Evolutionary conservation across 2,113 vertebrate genomes (phyloP).

Genomic region (Callocephalon fimbriatum): DNA sequence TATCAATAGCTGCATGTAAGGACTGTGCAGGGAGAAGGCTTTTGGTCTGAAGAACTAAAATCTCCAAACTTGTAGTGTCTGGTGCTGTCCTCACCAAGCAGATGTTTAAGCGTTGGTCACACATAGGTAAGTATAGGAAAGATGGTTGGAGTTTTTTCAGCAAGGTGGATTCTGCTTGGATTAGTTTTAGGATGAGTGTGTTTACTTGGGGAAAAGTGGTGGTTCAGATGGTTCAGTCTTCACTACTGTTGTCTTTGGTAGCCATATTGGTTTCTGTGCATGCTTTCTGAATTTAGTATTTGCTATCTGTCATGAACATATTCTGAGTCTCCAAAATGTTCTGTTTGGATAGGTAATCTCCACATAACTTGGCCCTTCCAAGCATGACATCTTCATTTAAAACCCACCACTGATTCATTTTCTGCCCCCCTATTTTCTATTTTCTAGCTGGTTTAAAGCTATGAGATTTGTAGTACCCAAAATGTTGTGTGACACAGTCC

Average conservation of each 20-base stretch:
- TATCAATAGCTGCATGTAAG: fast-evolving
- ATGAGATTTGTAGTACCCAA: background rate
- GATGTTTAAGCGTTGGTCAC: background rate
- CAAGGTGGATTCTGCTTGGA: background rate
- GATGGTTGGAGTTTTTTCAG: background rate
- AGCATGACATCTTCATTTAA: background rate
- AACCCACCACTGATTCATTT: background rate
- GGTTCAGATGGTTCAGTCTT: background rate
- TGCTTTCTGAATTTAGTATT: background rate
- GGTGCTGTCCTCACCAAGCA: background rate
- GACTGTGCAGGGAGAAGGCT: background rate
- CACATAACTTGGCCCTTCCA: background rate
- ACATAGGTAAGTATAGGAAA: background rate
- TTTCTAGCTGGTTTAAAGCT: background rate
- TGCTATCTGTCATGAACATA: background rate
- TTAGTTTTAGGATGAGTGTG: background rate
- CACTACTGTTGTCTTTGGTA: background rate
- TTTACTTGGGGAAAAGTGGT: background rate
- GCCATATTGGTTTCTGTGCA: background rate
- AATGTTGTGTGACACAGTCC: background rate
- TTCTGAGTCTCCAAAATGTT: background rate
- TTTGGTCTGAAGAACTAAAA: background rate
- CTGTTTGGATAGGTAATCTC: background rate
- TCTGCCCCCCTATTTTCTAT: background rate
- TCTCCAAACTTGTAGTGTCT: background rate